Base-by-base conservation (phyloP, 2,888 invertebrate genomes). In the Keiferia lycopersicella region DNA sequence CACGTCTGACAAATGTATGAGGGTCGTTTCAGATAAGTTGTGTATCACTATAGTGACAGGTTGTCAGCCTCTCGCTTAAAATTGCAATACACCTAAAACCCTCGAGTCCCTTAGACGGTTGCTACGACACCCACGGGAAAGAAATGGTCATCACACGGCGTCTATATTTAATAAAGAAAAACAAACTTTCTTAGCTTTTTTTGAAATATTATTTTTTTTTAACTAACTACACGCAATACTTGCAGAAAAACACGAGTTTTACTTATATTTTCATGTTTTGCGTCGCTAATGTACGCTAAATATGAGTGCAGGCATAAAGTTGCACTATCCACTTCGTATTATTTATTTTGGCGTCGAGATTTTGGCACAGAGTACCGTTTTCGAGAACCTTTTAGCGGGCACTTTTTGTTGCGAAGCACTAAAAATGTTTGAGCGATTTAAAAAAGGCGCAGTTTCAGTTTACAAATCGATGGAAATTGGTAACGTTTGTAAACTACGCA, bases 321-420 rank as follows among this genome's bases (percentile, higher is more conserved):
- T 56, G 56, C 30, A 56, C 30, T 12, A 34, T 34, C 51, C 51
- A 18, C 26, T 53, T 30, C 20, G 56, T 34, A 34, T n/a, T 34
- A 56, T 56, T 56, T 56, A 56, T 56, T 30, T 56, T 56, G 26
- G 56, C 56, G 56, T 56, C 56, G 56, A 56, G 34, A 56, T 34
- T 56, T 16, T 56, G 56, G 56, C 56, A 56, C 56, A 30, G 56
- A 16, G 26, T 26, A 12, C 12, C 56, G 56, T 14, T 34, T 34
- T 26, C 16, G 26, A 56, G 26, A 16, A 34, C 56, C 56, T 56
- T 56, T 56, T 56, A 56, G 56, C 14, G 16, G n/a, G 51, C 22
- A 18, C 16, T 51, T 51, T 51, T 51, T 51, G 51, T 51, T 51
- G 51, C 51, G 10, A 51, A 51, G 22, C 22, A 22, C 51, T 22